Evolutionary conservation across 2,113 vertebrate genomes (phyloP).

Genomic region (Python bivittatus): DNA sequence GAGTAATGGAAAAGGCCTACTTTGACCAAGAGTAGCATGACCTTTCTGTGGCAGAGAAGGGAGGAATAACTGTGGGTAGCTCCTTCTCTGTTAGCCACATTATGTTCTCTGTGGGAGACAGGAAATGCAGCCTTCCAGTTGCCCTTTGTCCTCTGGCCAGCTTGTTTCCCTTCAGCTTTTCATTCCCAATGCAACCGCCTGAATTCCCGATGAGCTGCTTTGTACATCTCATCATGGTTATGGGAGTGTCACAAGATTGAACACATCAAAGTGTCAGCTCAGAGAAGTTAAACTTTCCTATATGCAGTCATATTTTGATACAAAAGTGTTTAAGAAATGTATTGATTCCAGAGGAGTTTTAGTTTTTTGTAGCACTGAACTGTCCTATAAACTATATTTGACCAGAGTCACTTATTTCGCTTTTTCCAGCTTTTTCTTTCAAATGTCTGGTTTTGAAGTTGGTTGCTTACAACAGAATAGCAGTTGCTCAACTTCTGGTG

Average conservation of each 20-base stretch:
- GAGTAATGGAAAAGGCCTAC: neutral
- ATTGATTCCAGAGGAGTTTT: neutral
- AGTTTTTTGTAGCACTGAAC: neutral
- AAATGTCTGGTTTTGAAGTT: neutral
- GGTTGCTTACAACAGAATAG: neutral
- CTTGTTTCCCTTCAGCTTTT: too few species aligned
- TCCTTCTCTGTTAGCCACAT: neutral
- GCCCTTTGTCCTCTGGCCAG: neutral
- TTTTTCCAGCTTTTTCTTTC: neutral
- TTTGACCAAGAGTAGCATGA: neutral
- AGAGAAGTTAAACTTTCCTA: neutral
- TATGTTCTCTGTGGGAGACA: neutral
- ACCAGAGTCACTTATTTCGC: neutral
- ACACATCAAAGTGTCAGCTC: too few species aligned
- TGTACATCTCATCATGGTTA: neutral
- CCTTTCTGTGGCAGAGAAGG: neutral
- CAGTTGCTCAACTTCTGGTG: neutral
- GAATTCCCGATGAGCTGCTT: too few species aligned
- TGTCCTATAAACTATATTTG: neutral
- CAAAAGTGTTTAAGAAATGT: too few species aligned
- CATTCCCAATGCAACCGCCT: neutral
- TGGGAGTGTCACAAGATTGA: neutral
- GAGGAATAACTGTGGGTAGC: neutral
- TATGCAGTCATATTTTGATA: neutral
- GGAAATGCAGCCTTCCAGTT: neutral